These are phyloP conservation scores for Ophion costatus DNA, from an alignment of 2,888 invertebrate genomes.

Conservation along the genomic window DNA sequence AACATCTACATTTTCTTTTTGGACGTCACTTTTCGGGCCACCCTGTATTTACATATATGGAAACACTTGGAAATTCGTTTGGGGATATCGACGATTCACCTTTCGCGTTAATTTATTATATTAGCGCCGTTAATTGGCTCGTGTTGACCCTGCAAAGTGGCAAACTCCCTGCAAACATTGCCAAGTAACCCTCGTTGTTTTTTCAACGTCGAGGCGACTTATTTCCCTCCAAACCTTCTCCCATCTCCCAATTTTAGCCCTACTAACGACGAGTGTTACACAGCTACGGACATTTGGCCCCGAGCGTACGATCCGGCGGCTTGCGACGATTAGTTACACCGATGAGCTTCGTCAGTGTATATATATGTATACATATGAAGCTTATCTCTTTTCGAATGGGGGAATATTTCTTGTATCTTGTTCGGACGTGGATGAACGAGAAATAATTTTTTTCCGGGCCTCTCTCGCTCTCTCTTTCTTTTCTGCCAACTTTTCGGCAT, in stretches of 20 bases:
- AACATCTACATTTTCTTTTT: not conserved
- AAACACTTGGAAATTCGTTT: not conserved
- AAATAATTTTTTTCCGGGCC: constrained; percentile 1
- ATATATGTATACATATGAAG: not conserved
- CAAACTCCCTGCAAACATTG: constrained; percentile 72
- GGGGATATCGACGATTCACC: constrained; percentile 21
- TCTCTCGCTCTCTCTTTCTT: not conserved
- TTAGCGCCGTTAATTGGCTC: constrained; percentile 78
- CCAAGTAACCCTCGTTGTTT: constrained; percentile 76
- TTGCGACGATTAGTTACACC: constrained; percentile 49
- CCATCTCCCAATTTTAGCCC: constrained; percentile 16
- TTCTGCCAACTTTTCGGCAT: not conserved
- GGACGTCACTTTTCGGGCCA: not conserved
- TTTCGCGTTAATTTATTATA: constrained; percentile 74
- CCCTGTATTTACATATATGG: not conserved
- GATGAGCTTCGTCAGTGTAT: not conserved
- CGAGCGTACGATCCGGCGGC: constrained; percentile 1
- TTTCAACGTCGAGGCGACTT: constrained; percentile 76
- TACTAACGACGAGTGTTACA: constrained; percentile 38
- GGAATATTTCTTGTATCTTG: constrained; percentile 25
- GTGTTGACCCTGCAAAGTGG: constrained; percentile 80
- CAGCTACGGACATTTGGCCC: constrained; percentile 35
- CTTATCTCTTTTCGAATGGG: constrained; percentile 1
- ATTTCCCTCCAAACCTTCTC: constrained; percentile 67
- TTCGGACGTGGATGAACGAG: constrained; percentile 35